Evolutionary conservation across 2,797 vertebrate species (phyloP).

Genomic region (Gila robusta): DNA sequence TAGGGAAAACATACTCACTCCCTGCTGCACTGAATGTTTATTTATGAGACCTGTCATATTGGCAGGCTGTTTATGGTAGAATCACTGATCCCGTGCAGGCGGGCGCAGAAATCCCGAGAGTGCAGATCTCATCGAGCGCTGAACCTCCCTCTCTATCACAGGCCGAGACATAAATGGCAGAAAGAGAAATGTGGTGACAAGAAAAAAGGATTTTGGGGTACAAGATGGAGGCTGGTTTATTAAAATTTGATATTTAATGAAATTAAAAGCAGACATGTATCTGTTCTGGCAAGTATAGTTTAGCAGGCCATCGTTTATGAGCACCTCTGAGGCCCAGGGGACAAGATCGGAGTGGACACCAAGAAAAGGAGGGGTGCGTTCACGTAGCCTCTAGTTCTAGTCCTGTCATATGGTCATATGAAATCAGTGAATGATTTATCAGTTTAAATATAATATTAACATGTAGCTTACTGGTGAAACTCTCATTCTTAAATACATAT

Average conservation of each 20-base stretch:
- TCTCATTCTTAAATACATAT: background rate
- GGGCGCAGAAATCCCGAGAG: slow-evolving; percentile 64
- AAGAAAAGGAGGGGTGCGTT: slow-evolving; percentile 49
- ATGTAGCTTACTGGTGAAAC: slow-evolving; percentile 46
- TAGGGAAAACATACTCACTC: slow-evolving; percentile 65
- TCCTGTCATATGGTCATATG: slow-evolving; percentile 39
- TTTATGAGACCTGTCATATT: slow-evolving; percentile 73
- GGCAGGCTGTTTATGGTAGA: slow-evolving; percentile 75
- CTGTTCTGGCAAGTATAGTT: slow-evolving; percentile 6
- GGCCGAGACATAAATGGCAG: slow-evolving; percentile 13
- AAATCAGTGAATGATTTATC: slow-evolving; percentile 72
- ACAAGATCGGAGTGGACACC: slow-evolving; percentile 65
- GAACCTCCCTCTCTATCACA: slow-evolving; percentile 38
- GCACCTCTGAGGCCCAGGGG: slow-evolving; percentile 51
- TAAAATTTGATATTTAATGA: background rate
- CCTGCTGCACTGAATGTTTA: slow-evolving; percentile 69
- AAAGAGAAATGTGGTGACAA: background rate
- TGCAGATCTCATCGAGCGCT: slow-evolving; percentile 51
- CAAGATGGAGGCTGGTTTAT: background rate
- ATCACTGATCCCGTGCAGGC: slow-evolving; percentile 69
- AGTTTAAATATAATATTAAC: slow-evolving; percentile 64
- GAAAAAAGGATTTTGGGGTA: background rate
- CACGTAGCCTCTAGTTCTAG: slow-evolving; percentile 22
- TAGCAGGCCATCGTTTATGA: background rate
- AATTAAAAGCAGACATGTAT: slow-evolving; percentile 45